Evolutionary conservation across 2,888 invertebrate species (phyloP), one percentile per base, ranked within the genome.

Genomic region (Chymomyza amoena): DNA sequence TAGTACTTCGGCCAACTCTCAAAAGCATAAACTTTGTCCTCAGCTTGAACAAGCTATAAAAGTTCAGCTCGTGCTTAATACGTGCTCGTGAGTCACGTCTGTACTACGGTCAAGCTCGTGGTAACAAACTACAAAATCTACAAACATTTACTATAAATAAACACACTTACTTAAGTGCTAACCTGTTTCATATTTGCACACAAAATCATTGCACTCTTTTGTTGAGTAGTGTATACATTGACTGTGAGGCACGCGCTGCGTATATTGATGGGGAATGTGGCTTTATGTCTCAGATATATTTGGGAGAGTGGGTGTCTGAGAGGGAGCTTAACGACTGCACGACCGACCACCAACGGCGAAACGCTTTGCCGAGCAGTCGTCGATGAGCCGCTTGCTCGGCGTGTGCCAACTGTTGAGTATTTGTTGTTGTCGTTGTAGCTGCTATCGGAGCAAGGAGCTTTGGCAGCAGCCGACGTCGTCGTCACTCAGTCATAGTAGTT

Each of bases 221-320:
- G 13, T 45, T 62, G 62, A 18, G 9, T 20, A 50, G 62, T 18
- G 51, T 62, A 51, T 51, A 18, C 15, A 13, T 6, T n/a, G 1
- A 45, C 39, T 13, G 28, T 10, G 18, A 52, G 73, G 68, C 71
- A 72, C 78, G 69, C 65, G 83, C 83, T 68, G 66, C 72, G 72
- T 72, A 83, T 75, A 76, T 61, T 9, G 68, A 67, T 71, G 74
- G 72, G 60, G 10, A 45, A 66, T 57, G 64, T 62, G 76, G 16
- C 56, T 18, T 56, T 18, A 56, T 10, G 18, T 15, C 16, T 20
- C 15, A 56, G 56, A 13, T 15, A 13, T n/a, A n/a, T n/a, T 45
- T 45, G 10, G 39, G 13, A 45, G 39, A 45, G 39, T 45, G 39
- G 39, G 39, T 15, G 39, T 45, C 13, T 13, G 39, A 45, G 39